Base-by-base conservation (phyloP, 1,140 invertebrate genomes). In the Sitobion miscanthi region DNA sequence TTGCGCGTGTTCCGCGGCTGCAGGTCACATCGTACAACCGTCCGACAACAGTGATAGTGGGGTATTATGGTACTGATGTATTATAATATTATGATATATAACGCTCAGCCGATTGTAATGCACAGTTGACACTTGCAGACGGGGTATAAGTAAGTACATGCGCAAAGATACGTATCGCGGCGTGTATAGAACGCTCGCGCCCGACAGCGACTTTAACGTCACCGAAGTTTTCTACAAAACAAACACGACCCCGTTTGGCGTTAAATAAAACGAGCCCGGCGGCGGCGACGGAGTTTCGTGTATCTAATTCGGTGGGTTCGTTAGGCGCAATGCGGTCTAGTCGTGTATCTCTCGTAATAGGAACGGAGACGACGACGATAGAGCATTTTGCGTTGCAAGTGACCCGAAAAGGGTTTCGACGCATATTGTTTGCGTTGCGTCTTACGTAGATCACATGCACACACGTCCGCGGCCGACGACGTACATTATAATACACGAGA, bases 301-400 rank as follows among this genome's bases (percentile, higher is more conserved):
- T 49, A n/a, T 52, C n/a, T 89, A 57, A 89, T 89, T 89, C 35
- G 49, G 49, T 21, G n/a, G 30, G 87, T 89, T 89, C 87, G 87
- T 89, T 89, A 89, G 87, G 49, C 87, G 87, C 87, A 89, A 38
- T 89, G 87, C 87, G 87, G 87, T 89, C 87, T 49, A 17, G 86
- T 21, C 83, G 45, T 11, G 45, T 30, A 17, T 9, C 23, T n/a
- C 45, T 1, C 20, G 87, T 69, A n/a, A 35, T 77, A 77, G n/a
- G n/a, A n/a, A 77, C 62, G 30, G n/a, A 14, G 62, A 62, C 5
- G 30, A 47, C 23, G 30, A n/a, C 86, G 82, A 35, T 21, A 23
- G 0, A 35, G 90, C n/a, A 35, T 91, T 52, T 91, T 49, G n/a
- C 62, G 11, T 83, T n/a, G 35, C 69, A 91, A 91, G 90, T 91